phyloP scores from a whole-genome alignment of 1,140 invertebrate genomes.

The Atopsyche davidsoni region DNA sequence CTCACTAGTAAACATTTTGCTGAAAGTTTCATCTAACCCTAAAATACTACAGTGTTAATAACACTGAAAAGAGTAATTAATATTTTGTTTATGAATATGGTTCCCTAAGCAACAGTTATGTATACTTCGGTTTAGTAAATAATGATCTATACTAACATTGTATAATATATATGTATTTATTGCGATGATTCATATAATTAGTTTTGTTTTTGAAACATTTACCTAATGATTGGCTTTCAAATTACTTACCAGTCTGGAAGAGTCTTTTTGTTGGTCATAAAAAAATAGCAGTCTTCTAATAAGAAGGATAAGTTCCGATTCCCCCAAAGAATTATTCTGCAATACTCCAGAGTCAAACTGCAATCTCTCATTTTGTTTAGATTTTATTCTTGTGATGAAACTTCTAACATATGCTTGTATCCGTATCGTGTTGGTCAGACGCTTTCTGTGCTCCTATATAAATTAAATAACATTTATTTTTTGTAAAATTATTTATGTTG shows the following conservation, averaged over 20 bases:
- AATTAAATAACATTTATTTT: conserved; percentile 8
- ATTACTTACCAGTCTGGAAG: conserved; percentile 60
- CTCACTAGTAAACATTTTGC: too few relatives aligned
- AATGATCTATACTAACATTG: too few relatives aligned
- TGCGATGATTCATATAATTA: too few relatives aligned
- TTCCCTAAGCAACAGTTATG: too few relatives aligned
- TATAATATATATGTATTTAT: too few relatives aligned
- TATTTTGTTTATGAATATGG: too few relatives aligned
- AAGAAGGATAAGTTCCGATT: conserved; percentile 50
- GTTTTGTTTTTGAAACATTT: too few relatives aligned
- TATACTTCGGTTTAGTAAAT: too few relatives aligned
- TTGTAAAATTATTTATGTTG: not conserved
- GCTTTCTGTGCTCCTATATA: conserved; percentile 59
- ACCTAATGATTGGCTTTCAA: too few relatives aligned
- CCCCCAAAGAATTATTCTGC: conserved; percentile 44
- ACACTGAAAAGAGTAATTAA: too few relatives aligned
- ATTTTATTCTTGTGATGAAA: conserved; percentile 60
- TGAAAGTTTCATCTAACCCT: too few relatives aligned
- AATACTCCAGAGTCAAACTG: conserved; percentile 62
- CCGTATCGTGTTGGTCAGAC: conserved; percentile 61
- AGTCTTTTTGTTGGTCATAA: conserved; percentile 63
- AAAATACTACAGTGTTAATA: too few relatives aligned
- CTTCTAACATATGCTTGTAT: conserved; percentile 77
- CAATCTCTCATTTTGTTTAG: conserved; percentile 57
- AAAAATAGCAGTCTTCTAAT: conserved; percentile 68